Evolutionary conservation across 1,140 invertebrate genomes (phyloP), one percentile per base, ranked within the genome.

Genomic region (Chrysoperla carnea): DNA sequence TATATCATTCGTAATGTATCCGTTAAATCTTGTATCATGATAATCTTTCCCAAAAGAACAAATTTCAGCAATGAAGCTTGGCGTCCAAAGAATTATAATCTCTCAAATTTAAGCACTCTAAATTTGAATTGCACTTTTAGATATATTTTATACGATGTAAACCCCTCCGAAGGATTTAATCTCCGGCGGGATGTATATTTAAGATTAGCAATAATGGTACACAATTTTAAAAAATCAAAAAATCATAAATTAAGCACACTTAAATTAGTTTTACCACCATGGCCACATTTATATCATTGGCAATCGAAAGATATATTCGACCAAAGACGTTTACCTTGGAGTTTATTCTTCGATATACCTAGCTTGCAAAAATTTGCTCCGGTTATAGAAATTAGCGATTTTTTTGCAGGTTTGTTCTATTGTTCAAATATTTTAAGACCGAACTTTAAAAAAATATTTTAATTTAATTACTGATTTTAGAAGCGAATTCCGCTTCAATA

Each of bases 151-250:
- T 97, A 96, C 62, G 87, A 95, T 63, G 81, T 96, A 0, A 97
- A 96, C 66, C 78, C 76, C 13, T 78, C 83, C 2, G 93, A 99
- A 72, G 94, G 94, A 0, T 98, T 99, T 57, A 99, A 99, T 69
- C 68, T 99, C 44, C 67, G 92, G 39, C 68, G 93, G 46, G 94
- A 98, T 71, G 93, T 98, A 8, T 97, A 92, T 52, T 77, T 97
- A 63, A 69, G 94, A 53, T 69, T 95, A 51, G 88, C 92, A 9
- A 78, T 83, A 40, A 76, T 94, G 50, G 66, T 87, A 1, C 68
- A 71, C 53, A 69, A 72, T 45, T 64, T 87, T 46, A 67, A 66
- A 55, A 68, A 45, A 46, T 53, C 45, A 48, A 52, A 64, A 58
- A 64, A 68, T 51, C 51, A 49, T 27, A 51, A 57, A 62, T 47